Conservation (phyloP, 2,113 vertebrate genomes). For the Hydrolagus affinis region DNA sequence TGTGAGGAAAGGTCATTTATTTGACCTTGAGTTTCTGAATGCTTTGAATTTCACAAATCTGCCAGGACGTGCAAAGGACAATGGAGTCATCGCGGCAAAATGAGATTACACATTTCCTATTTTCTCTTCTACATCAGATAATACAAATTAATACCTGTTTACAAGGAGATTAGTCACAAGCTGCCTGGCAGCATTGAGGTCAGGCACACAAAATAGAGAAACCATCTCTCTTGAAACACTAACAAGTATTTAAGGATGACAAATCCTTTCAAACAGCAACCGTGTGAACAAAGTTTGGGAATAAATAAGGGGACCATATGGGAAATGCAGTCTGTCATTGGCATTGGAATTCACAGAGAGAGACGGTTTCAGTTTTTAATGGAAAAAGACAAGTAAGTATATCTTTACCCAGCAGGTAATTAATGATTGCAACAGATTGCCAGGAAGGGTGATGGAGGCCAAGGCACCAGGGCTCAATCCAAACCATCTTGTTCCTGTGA, state of each 20-base stretch:
- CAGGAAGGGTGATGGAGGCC: no score
- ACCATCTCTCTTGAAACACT: not conserved
- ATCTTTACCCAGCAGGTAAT: no score
- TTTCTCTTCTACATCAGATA: not conserved
- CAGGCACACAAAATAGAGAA: not conserved
- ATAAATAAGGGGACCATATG: no score
- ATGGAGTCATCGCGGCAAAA: not conserved
- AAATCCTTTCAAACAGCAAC: not conserved
- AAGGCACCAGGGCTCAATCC: no score
- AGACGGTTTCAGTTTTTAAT: no score
- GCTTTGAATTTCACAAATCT: not conserved
- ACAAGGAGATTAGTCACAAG: not conserved
- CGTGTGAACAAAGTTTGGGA: not conserved
- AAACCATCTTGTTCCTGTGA: no score
- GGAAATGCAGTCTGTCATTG: no score
- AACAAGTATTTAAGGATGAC: not conserved
- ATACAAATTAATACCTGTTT: constrained; percentile 11
- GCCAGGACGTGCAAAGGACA: not conserved
- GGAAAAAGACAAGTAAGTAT: no score
- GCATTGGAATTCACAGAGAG: no score
- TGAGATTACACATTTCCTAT: not conserved
- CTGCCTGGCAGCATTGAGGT: not conserved
- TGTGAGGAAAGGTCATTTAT: no score
- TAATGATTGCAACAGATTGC: no score
- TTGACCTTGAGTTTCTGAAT: no score